Base-by-base conservation (phyloP, 2,113 vertebrate genomes). In the Colaptes auratus region DNA sequence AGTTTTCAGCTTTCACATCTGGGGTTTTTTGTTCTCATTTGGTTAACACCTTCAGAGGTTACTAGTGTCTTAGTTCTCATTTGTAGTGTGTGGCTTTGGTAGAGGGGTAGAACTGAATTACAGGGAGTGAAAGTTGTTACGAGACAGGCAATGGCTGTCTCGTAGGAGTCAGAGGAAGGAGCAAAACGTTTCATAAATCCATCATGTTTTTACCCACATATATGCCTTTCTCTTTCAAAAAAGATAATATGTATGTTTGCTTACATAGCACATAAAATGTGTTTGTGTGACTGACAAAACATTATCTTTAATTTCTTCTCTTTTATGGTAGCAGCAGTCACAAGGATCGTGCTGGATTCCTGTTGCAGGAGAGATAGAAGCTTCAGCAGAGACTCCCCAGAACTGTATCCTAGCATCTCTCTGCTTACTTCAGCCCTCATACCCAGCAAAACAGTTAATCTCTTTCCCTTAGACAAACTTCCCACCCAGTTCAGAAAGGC, bases 21-120 rank as follows among this genome's bases (percentile, higher is more conserved):
- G 46, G 11, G 42, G 3, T 1, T 18, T 16, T 83, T 58, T 5
- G 9, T 65, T 82, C 59, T 52, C 35, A 46, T 82, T 75, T 52
- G 59, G 71, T n/a, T 86, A 95, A 79, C 67, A 91, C 63, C 76
- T 89, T 85, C 81, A 74, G 82, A 92, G 35, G 80, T 63, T 56
- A 28, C 33, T 80, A 28, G 56, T 6, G 2, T 77, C 60, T 91
- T 18, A 53, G 30, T 61, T 77, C 67, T 39, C 23, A 46, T 67
- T 77, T 81, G 30, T 36, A 82, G 27, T 0, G 0, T 77, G 84
- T 75, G 89, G 75, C 46, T 93, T 89, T 86, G 52, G 53, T 12
- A 33, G 81, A 36, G 52, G 83, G 48, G 59, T 80, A 39, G 28
- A 89, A 53, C 50, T 60, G 75, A 28, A 16, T 46, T 79, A 17